Evolutionary conservation across 2,113 vertebrate species (phyloP).

Genomic region (Strigops habroptila): DNA sequence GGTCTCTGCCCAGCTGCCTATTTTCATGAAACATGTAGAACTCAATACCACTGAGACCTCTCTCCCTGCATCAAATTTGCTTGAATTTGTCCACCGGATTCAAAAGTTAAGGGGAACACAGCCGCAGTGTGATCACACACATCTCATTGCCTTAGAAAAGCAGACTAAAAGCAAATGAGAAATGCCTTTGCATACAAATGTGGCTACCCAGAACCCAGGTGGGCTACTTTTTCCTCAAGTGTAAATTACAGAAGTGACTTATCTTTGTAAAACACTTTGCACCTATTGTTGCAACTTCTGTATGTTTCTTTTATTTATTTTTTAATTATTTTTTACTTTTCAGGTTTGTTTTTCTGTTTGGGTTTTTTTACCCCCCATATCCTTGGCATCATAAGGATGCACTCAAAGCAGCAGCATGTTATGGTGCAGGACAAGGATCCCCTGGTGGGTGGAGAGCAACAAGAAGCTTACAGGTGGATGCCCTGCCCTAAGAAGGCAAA

Average conservation of each 20-base stretch:
- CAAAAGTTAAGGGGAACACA: neutral
- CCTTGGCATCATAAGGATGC: neutral
- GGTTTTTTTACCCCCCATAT: neutral
- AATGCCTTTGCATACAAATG: neutral
- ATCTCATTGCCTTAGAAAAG: neutral
- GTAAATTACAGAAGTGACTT: neutral
- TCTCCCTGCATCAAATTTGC: neutral
- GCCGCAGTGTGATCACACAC: neutral
- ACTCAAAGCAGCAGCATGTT: neutral
- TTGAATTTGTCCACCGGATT: neutral
- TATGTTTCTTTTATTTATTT: neutral
- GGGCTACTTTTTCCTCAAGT: neutral
- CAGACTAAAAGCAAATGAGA: neutral
- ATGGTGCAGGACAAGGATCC: neutral
- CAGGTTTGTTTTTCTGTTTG: neutral
- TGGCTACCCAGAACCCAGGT: neutral
- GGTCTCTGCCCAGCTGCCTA: slow-evolving; percentile 28
- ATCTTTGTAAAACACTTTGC: neutral
- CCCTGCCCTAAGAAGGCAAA: neutral
- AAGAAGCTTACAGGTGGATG: slow-evolving; percentile 17
- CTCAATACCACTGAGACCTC: neutral
- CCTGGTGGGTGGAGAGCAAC: neutral
- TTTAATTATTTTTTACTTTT: neutral
- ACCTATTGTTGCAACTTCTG: neutral
- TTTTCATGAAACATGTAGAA: slow-evolving; percentile 22